These are phyloP conservation scores for Nautilus pompilius DNA, from an alignment of 1,140 invertebrate species.

Conservation along the genomic window DNA sequence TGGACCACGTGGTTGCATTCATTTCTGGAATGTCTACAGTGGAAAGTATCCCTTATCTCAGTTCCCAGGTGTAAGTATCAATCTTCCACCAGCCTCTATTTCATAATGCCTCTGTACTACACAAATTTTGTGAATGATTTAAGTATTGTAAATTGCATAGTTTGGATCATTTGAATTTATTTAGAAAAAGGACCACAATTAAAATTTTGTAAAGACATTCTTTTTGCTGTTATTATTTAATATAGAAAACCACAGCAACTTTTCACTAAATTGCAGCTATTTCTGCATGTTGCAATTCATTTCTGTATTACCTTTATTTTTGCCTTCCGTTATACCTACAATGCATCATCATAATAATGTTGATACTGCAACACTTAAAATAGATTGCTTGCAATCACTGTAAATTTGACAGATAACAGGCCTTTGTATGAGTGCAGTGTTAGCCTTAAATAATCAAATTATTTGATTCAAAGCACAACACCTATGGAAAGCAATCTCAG, in stretches of 20 bases:
- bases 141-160: not conserved
- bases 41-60: slow-evolving; percentile 47
- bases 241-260: not conserved
- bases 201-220: not conserved
- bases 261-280: too few relatives aligned
- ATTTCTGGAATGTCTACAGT: slow-evolving; percentile 55
- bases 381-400: too few relatives aligned
- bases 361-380: too few relatives aligned
- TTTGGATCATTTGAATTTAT: not conserved
- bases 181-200: not conserved
- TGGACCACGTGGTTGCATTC: slow-evolving; percentile 51
- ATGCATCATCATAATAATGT: too few relatives aligned
- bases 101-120: not conserved
- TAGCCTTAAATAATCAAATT: too few relatives aligned
- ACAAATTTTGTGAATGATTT: not conserved
- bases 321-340: too few relatives aligned
- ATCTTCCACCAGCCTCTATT: not conserved
- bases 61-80: slow-evolving; percentile 44
- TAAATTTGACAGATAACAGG: too few relatives aligned
- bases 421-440: too few relatives aligned
- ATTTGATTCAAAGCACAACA: too few relatives aligned
- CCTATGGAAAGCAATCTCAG: too few relatives aligned
- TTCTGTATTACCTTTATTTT: too few relatives aligned
- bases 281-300: too few relatives aligned
- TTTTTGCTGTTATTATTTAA: not conserved